Evolutionary conservation across 2,888 invertebrate species (phyloP).

Genomic region (Atherix ibis): DNA sequence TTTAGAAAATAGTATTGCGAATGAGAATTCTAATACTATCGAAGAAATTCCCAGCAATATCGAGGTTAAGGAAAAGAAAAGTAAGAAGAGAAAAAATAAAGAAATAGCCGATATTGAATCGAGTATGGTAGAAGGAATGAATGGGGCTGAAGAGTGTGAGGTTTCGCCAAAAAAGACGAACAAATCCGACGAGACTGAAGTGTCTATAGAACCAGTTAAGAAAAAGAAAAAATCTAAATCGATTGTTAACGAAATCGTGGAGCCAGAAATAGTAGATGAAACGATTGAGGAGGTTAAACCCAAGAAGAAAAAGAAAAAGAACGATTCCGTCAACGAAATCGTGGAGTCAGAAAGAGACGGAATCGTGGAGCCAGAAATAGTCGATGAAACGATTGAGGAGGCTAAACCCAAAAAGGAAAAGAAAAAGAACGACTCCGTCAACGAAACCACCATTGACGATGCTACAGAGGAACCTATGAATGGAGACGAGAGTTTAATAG

Average conservation of each 20-base stretch:
- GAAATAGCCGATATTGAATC: too few species aligned
- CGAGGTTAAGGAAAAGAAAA: too few species aligned
- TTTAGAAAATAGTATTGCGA: not conserved
- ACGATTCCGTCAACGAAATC: constrained; percentile 30
- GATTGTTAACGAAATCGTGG: not conserved
- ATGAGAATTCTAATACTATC: too few species aligned
- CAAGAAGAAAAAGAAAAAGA: constrained; percentile 35
- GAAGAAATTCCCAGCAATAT: too few species aligned
- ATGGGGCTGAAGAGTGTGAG: too few species aligned
- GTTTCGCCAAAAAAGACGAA: not conserved
- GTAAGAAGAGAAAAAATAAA: too few species aligned
- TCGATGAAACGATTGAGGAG: constrained; percentile 30
- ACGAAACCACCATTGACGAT: too few species aligned
- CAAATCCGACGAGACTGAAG: too few species aligned
- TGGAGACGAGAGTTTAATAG: too few species aligned
- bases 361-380: constrained; percentile 34
- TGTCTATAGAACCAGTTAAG: not conserved
- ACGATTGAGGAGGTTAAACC: constrained; percentile 24
- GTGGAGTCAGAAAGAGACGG: not conserved
- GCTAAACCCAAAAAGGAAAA: constrained; percentile 13
- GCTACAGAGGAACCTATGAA: too few species aligned
- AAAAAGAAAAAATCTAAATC: not conserved
- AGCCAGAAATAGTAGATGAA: not conserved
- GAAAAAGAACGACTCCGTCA: constrained; percentile 14
- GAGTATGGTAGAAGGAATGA: too few species aligned